Conservation (phyloP, 1,140 invertebrate genomes). For the fruit fly (Drosophila melanogaster) region DNA sequence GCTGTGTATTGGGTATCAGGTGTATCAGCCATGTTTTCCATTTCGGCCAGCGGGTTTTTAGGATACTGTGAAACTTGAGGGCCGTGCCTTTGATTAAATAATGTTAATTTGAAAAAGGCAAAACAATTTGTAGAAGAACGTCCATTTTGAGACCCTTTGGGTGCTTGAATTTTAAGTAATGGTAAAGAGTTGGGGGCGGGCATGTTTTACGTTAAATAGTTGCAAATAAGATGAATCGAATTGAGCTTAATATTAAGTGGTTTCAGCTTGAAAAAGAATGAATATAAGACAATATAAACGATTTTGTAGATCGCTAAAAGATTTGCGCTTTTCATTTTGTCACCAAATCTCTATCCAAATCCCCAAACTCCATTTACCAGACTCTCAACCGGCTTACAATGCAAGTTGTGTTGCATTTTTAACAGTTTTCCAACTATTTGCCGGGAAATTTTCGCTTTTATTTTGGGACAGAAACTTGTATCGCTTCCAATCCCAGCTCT, state of each 20-base stretch:
- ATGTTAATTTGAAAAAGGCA: conserved; percentile 68
- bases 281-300: conserved; percentile 1
- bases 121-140: conserved; percentile 40
- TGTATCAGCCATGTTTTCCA: conserved; percentile 52
- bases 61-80: conserved; percentile 8
- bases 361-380: conserved; percentile 41
- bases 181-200: neutral
- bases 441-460: conserved; percentile 22
- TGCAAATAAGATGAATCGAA: neutral
- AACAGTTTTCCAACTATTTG: conserved; percentile 35
- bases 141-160: conserved; percentile 4
- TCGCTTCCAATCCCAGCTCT: conserved; percentile 25
- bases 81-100: conserved; percentile 71
- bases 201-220: neutral
- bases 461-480: conserved; percentile 44
- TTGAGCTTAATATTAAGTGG: no score
- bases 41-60: conserved; percentile 34
- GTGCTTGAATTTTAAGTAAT: conserved; percentile 14
- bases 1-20: conserved; percentile 32
- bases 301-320: neutral
- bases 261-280: neutral
- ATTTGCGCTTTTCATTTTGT: neutral
- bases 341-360: conserved; percentile 2
- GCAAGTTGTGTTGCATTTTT: conserved; percentile 31
- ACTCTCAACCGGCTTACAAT: conserved; percentile 33